Conservation (phyloP, 2,888 invertebrate genomes). For the Chironomus tentans region DNA sequence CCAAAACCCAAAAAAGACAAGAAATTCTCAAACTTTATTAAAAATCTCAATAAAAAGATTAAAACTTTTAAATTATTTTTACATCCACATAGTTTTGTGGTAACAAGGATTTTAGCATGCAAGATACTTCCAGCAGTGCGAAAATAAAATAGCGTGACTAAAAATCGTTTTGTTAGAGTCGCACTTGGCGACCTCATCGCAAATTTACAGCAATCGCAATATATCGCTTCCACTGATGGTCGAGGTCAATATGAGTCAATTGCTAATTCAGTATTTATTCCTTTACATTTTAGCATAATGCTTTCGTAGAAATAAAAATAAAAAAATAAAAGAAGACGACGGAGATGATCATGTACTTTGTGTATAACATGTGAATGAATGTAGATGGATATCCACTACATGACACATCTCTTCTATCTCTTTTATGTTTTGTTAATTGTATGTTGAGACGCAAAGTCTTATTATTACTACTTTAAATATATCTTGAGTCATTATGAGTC, state of each 20-base stretch:
- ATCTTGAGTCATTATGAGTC: no score
- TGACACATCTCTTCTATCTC: background rate
- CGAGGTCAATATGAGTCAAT: slow-evolving; percentile 23
- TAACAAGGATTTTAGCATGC: background rate
- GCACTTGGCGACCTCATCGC: background rate
- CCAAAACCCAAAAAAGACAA: no score
- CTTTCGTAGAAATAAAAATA: background rate
- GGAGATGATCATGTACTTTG: background rate
- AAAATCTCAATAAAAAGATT: no score
- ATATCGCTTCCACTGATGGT: background rate
- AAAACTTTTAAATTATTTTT: background rate
- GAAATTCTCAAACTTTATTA: no score
- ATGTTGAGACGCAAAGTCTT: no score
- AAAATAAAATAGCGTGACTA: slow-evolving; percentile 19
- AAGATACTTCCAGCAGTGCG: background rate
- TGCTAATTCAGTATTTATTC: no score
- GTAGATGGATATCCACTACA: background rate
- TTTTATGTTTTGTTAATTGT: no score
- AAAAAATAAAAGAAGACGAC: background rate
- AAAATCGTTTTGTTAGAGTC: slow-evolving; percentile 9
- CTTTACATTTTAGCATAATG: background rate
- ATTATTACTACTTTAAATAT: no score
- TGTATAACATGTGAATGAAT: background rate
- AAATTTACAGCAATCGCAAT: background rate
- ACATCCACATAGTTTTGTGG: background rate